Evolutionary conservation across 2,113 vertebrate species (phyloP), one percentile per base, ranked within the genome.

Genomic region (Chaetorhynchus papuensis): DNA sequence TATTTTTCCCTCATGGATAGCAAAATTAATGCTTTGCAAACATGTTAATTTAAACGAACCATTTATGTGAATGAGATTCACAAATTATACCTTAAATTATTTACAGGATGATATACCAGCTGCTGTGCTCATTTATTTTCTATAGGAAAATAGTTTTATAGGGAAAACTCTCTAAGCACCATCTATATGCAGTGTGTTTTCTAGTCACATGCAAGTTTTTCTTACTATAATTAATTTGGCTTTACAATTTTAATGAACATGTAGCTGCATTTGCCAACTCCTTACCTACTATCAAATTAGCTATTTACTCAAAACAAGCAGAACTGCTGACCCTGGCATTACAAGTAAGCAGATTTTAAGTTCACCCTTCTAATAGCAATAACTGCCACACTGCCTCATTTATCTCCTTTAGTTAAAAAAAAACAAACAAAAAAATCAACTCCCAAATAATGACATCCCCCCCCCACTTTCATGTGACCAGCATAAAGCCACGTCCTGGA

Each of bases 21-120:
- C 24, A 71, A 91, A 80, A 83, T 57, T 21, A 76, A 57, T 85
- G 41, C 7, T 90, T 59, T 71, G 28, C 39, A 93, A 72, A 69
- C 21, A 14, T 45, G 20, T 2, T 77, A 45, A 95, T 72, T 95
- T 91, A 65, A 53, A 87, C 39, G 4, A 42, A 69, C 11, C 7
- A 57, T 45, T 95, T 82, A 79, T 87, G 37, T 89, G 44, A 53
- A 57, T 20, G 9, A 27, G 14, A 72, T 85, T 87, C 74, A 82
- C 37, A 87, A 94, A 93, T 92, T 53, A 80, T 57, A 69, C 35
- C 50, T 91, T 89, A 53, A 95, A 79, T 89, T 87, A 89, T 69
- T 87, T 92, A 89, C 56, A 82, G n/a, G 49, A 79, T 68, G n/a
- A 37, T 56, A 60, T 22, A 93, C 26, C 70, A 91, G 81, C 49